Conservation (phyloP, 2,888 invertebrate genomes). For the Panopea generosa region DNA sequence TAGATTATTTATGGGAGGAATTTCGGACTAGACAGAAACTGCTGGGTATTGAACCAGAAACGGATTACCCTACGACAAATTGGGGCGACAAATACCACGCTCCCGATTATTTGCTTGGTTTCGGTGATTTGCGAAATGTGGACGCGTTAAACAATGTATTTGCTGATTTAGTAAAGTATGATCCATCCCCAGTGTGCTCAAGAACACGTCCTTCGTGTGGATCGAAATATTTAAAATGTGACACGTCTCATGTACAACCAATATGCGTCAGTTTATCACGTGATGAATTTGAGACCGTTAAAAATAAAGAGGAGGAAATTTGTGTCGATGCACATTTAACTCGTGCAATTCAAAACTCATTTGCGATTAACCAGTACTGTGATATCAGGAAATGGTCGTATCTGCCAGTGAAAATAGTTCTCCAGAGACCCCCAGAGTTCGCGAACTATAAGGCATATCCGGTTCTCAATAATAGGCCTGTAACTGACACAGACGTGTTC, state of each 20-base stretch:
- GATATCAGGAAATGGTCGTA: conserved; percentile 61
- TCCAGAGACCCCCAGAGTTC: conserved; percentile 60
- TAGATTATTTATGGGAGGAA: conserved; percentile 66
- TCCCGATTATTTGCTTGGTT: conserved; percentile 47
- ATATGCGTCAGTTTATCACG: conserved; percentile 56
- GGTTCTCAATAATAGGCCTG: conserved; percentile 48
- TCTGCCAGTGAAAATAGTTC: conserved; percentile 57
- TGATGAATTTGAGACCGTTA: conserved; percentile 37
- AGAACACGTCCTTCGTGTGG: conserved; percentile 50
- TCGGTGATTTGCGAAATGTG: conserved; percentile 57
- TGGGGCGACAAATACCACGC: conserved; percentile 48
- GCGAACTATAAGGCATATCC: conserved; percentile 57
- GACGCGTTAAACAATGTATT: conserved; percentile 61
- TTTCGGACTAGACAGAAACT: conserved; percentile 58
- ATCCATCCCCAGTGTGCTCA: conserved; percentile 50
- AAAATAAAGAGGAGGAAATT: conserved; percentile 26
- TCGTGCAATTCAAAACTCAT: conserved; percentile 55
- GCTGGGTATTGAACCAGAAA: conserved; percentile 53
- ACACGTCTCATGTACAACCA: conserved; percentile 35
- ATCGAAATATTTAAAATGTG: conserved; percentile 58
- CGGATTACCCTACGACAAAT: conserved; percentile 46
- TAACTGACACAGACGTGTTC: conserved; percentile 50
- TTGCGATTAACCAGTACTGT: conserved; percentile 60
- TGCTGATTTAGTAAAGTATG: conserved; percentile 59
- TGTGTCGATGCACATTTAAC: conserved; percentile 54